These are phyloP conservation scores for Notiomystis cincta DNA, from an alignment of 2,113 vertebrate genomes.

Conservation along the genomic window DNA sequence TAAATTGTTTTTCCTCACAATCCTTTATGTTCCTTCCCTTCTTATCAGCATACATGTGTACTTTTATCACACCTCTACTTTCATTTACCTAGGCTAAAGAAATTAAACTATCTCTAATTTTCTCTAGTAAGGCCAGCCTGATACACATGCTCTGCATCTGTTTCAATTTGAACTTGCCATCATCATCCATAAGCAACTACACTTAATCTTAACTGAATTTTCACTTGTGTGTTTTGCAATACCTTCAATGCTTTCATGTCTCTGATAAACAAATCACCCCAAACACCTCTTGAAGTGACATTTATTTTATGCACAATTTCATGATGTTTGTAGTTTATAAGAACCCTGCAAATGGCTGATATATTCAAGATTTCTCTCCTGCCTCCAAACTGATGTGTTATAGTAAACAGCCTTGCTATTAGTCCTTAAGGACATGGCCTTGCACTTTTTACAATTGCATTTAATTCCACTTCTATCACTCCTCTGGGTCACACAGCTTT, in stretches of 20 bases:
- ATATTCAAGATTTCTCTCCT: background rate
- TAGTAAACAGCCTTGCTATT: background rate
- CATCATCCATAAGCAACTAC: background rate
- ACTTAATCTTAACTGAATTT: background rate
- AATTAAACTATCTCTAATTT: background rate
- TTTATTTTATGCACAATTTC: background rate
- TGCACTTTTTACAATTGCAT: slow-evolving; percentile 47
- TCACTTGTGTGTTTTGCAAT: background rate
- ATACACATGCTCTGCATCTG: background rate
- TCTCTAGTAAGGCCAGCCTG: background rate
- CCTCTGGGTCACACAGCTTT: slow-evolving; percentile 52
- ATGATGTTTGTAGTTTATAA: background rate
- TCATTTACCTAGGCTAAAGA: background rate
- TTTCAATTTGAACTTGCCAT: background rate
- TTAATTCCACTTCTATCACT: slow-evolving; percentile 44
- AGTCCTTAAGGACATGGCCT: slow-evolving; percentile 31
- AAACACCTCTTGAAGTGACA: background rate
- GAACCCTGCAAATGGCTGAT: background rate
- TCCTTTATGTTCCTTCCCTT: rapidly evolving
- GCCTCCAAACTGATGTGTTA: background rate
- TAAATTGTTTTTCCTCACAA: background rate
- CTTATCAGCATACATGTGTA: background rate
- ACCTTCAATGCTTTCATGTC: background rate
- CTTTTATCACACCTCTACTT: background rate
- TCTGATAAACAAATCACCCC: background rate